Evolutionary conservation across 2,888 invertebrate genomes (phyloP), one percentile per base, ranked within the genome.

Genomic region (Hypomecis atomaria): DNA sequence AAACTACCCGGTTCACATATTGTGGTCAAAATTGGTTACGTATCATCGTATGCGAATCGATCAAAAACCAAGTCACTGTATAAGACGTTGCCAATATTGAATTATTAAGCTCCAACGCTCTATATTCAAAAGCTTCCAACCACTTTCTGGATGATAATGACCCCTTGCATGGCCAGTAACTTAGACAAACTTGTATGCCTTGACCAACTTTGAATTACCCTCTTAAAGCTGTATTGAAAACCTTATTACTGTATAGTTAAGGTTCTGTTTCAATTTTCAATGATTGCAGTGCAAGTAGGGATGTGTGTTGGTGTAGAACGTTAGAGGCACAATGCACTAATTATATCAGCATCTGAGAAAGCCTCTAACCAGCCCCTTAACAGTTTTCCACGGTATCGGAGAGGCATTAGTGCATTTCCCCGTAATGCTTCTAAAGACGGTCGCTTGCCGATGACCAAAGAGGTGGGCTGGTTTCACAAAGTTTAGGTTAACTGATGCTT

Each of bases 311-410:
- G 77, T 82, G 79, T 83, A 83, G 85, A 80, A 84, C 84, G 84
- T 85, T 83, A 81, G 82, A 83, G 85, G 89, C 78, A 89, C 88
- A 89, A 89, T 90, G 87, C 86, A 90, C 90, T 92, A 92, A 92
- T 90, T 85, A 90, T 88, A 92, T 92, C 91, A 92, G 86, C 83
- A 85, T 90, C 91, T 91, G 88, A 89, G 92, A 89, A 91, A 90
- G 91, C 91, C 88, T 75, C 90, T 87, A 90, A 90, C 90, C 90
- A 89, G 84, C 91, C 92, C 92, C 92, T 92, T 92, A 92, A 91
- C 92, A 91, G 90, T 92, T 92, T 92, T 92, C 88, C 90, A 83
- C 81, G 78, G 89, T 88, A 89, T 89, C 81, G 89, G 72, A 85
- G 84, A 81, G 82, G 92, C 90, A 90, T 92, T 92, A 92, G 90